phyloP scores from a whole-genome alignment of 2,888 invertebrate species.

The Colletes collaris region DNA sequence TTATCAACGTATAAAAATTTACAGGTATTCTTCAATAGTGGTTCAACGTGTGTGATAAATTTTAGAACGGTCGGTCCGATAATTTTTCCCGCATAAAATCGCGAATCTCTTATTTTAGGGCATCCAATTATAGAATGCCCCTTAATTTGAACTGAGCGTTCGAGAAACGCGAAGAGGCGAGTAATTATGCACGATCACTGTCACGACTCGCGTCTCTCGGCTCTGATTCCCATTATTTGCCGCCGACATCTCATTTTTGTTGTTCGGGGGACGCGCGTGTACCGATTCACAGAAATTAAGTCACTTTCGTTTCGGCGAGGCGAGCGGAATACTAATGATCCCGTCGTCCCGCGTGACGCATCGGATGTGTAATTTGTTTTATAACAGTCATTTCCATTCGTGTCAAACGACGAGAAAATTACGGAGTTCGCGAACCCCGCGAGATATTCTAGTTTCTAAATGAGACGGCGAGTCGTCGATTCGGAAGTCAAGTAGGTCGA shows the following conservation, averaged over 20 bases:
- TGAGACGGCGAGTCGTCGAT: conserved; percentile 10
- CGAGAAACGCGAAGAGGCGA: background rate
- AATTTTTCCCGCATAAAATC: no score
- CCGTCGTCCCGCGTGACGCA: conserved; percentile 5
- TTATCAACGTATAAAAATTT: no score
- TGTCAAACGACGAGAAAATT: conserved; percentile 19
- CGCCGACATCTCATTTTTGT: conserved; percentile 25
- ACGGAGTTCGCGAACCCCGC: background rate
- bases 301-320: conserved; percentile 47
- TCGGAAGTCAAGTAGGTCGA: conserved; percentile 42
- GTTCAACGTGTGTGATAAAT: no score
- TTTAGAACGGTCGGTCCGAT: no score
- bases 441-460: conserved; percentile 23
- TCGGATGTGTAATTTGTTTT: conserved; percentile 31
- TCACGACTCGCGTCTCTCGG: background rate
- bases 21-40: no score
- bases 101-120: no score
- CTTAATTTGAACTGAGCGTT: background rate
- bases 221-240: conserved; percentile 17
- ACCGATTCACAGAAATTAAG: conserved; percentile 48
- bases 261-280: conserved; percentile 17
- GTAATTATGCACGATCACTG: conserved; percentile 24
- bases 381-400: conserved; percentile 25
- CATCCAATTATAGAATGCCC: no score
- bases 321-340: conserved; percentile 42